Conservation (phyloP, 37 sponge, comb jelly and placozoan species). For the Aphrocallistes beatrix region DNA sequence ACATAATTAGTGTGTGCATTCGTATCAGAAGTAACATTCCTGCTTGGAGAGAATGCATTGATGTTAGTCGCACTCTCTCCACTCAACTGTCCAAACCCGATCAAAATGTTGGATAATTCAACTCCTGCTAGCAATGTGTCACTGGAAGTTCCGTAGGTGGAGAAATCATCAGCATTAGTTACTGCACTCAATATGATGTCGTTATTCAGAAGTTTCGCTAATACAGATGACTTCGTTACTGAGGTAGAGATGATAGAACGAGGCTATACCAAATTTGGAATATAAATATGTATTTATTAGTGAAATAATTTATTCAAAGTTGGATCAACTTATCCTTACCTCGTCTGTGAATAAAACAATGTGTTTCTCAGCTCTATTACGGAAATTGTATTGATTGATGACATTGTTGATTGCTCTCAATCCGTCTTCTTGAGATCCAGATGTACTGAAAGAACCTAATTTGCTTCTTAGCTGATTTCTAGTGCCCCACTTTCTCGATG, state of each 20-base stretch:
- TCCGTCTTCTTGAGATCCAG: not conserved
- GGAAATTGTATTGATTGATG: not conserved
- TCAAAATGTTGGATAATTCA: not conserved
- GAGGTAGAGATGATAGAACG: not conserved
- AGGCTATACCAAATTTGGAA: not conserved
- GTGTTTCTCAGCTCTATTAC: not conserved
- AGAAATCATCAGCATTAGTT: not conserved
- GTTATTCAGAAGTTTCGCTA: not conserved
- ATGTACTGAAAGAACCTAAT: not conserved
- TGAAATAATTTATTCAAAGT: too few species aligned
- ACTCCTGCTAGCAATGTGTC: not conserved
- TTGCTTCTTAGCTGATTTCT: not conserved
- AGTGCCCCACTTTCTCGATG: not conserved
- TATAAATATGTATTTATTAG: too few species aligned
- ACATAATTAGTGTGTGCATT: not conserved
- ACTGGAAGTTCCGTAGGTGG: not conserved
- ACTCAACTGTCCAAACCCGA: not conserved
- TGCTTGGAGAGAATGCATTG: not conserved
- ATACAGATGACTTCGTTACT: not conserved
- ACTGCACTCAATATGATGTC: not conserved
- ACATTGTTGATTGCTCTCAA: not conserved
- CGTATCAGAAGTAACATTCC: not conserved
- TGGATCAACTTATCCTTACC: not conserved
- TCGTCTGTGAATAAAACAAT: not conserved
- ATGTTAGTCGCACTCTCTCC: not conserved